Conservation (phyloP, 2,888 invertebrate genomes). For the Nemapogon koenigi region DNA sequence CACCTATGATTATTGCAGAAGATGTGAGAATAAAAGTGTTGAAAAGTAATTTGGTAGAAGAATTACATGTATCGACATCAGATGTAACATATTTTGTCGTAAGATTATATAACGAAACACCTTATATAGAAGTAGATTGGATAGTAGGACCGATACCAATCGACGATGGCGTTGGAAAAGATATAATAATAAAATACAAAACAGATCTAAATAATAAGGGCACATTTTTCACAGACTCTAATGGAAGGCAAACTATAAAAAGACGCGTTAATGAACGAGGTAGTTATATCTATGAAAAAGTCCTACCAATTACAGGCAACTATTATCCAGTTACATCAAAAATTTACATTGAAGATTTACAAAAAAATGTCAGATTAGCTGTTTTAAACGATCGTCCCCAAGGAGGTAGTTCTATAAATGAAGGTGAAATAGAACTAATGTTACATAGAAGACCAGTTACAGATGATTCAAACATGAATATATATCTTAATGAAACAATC, state of each 20-base stretch:
- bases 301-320: constrained; percentile 62
- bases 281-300: not conserved
- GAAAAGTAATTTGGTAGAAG: constrained; percentile 72
- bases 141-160: constrained; percentile 73
- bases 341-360: constrained; percentile 75
- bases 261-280: constrained; percentile 31
- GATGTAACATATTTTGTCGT: constrained; percentile 80
- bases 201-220: constrained; percentile 67
- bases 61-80: constrained; percentile 68
- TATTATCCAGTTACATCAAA: constrained; percentile 91
- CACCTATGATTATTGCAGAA: constrained; percentile 21
- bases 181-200: constrained; percentile 79
- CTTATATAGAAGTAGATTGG: constrained; percentile 78
- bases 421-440: constrained; percentile 82
- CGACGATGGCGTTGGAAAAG: constrained; percentile 72
- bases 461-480: constrained; percentile 74
- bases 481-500: constrained; percentile 34
- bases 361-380: constrained; percentile 55
- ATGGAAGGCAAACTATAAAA: constrained; percentile 85
- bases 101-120: constrained; percentile 68
- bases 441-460: constrained; percentile 80
- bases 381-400: constrained; percentile 80
- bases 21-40: constrained; percentile 21
- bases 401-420: constrained; percentile 76
- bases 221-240: constrained; percentile 90